These are phyloP conservation scores for Capitulum mitella DNA, from an alignment of 2,888 invertebrate species.

Conservation along the genomic window DNA sequence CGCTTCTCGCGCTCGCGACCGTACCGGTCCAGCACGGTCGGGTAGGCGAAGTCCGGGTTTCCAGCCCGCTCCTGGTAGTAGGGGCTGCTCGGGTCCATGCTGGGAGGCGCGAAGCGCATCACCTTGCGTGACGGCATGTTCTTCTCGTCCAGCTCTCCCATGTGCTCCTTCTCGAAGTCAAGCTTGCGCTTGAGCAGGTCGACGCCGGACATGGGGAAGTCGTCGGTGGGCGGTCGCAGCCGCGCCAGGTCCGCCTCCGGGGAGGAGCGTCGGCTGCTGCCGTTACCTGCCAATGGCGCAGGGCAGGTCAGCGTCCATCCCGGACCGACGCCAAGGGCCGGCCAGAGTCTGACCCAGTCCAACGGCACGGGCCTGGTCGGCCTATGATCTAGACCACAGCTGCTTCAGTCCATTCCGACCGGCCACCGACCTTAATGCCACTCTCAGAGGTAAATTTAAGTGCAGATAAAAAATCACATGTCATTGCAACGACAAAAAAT, in stretches of 20 bases:
- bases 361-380: too few species aligned
- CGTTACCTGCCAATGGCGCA: neutral
- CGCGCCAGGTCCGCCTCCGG: neutral
- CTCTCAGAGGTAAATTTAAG: too few species aligned
- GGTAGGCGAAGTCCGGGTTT: constrained; percentile 68
- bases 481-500: too few species aligned
- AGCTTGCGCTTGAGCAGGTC: constrained; percentile 35
- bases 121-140: constrained; percentile 28
- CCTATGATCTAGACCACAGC: too few species aligned
- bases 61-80: constrained; percentile 54
- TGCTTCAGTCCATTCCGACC: too few species aligned
- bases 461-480: too few species aligned
- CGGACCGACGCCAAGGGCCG: too few species aligned
- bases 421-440: too few species aligned
- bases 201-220: constrained; percentile 36
- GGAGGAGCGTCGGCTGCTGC: neutral
- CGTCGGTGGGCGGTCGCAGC: constrained; percentile 25
- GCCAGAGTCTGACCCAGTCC: too few species aligned
- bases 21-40: constrained; percentile 43
- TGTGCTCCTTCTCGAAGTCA: constrained; percentile 31
- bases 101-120: neutral
- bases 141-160: constrained; percentile 12
- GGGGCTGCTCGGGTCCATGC: neutral
- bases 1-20: constrained; percentile 66
- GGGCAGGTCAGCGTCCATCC: neutral